A percentile compares a stretch with the other conserved stretches of the same genome.
phyloP scores from a whole-genome alignment of 1,140 invertebrate genomes.

The Achatina immaculata region DNA sequence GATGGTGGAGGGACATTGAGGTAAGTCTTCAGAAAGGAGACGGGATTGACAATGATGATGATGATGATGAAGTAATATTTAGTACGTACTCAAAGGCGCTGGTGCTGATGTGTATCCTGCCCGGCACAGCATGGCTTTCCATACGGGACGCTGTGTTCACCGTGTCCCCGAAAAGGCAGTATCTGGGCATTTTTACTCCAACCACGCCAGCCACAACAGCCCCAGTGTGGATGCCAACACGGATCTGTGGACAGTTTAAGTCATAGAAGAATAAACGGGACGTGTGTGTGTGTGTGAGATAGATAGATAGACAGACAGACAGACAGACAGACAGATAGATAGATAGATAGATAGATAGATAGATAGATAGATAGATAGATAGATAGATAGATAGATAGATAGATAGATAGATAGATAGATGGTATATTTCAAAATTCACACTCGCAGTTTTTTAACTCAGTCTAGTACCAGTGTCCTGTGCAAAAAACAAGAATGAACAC shows the following conservation, averaged over 20 bases:
- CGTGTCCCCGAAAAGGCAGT: conserved; percentile 15
- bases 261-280: too few relatives aligned
- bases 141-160: conserved; percentile 20
- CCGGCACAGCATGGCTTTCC: conserved; percentile 4
- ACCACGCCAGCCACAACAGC: conserved; percentile 3
- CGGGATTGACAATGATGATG: too few relatives aligned
- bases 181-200: conserved; percentile 4
- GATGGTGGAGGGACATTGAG: too few relatives aligned
- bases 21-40: too few relatives aligned
- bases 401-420: background rate
- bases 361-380: background rate
- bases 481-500: background rate
- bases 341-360: background rate
- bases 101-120: conserved; percentile 9
- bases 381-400: background rate
- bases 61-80: background rate
- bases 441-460: too few relatives aligned
- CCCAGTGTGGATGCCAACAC: background rate
- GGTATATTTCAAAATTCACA: too few relatives aligned
- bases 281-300: too few relatives aligned
- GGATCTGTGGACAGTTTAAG: background rate
- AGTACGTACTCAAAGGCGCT: background rate
- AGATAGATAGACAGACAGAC: background rate
- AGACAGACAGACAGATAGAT: background rate
- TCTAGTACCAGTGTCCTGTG: too few relatives aligned